These are phyloP conservation scores for Metridium senile DNA, from an alignment of 92 coral and sea anemone species.

Conservation along the genomic window DNA sequence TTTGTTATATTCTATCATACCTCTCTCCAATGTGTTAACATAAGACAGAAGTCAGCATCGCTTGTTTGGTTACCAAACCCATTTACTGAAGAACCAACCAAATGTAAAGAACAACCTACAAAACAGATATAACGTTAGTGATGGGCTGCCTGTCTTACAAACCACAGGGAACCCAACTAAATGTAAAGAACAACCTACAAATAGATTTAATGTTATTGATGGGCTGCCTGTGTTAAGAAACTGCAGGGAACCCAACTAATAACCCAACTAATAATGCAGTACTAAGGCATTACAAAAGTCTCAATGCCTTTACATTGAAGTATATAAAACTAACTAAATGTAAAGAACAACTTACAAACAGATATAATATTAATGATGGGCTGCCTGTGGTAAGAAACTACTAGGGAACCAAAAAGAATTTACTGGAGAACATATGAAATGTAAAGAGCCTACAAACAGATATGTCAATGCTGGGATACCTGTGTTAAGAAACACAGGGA, in stretches of 20 bases:
- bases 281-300: too few relatives aligned
- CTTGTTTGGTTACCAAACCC: conserved; percentile 85
- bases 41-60: conserved; percentile 91
- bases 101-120: conserved; percentile 78
- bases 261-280: too few relatives aligned
- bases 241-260: not conserved
- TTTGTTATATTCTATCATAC: conserved; percentile 4
- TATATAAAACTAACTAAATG: too few relatives aligned
- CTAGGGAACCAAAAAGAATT: not conserved
- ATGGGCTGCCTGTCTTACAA: not conserved
- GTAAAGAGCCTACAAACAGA: conserved; percentile 42
- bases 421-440: too few relatives aligned
- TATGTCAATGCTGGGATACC: not conserved
- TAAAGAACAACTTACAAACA: conserved; percentile 49
- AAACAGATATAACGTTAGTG: not conserved
- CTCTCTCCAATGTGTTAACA: conserved; percentile 65
- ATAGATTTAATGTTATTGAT: not conserved
- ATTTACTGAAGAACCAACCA: conserved; percentile 91
- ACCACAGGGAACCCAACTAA: not conserved
- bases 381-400: not conserved
- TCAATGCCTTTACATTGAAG: too few relatives aligned
- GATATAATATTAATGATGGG: not conserved
- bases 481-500: too few relatives aligned
- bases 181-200: conserved; percentile 51
- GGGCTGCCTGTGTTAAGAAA: not conserved